Percentiles rank a stretch among this genome's conserved stretches.
Evolutionary conservation across 2,113 vertebrate genomes (phyloP).

Genomic region (Protobothrops mucrosquamatus): DNA sequence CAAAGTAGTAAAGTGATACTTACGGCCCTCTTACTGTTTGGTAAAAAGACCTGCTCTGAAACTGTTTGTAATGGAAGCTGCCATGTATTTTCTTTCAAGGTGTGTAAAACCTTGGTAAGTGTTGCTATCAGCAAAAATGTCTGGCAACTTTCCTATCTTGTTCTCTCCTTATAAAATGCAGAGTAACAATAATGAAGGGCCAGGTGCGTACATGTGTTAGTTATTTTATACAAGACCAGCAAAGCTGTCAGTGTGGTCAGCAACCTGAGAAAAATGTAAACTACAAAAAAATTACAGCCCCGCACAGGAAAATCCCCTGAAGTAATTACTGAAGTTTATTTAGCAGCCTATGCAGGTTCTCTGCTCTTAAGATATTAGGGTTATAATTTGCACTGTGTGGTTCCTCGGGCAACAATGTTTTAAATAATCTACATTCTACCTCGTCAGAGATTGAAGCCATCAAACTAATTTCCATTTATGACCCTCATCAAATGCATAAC

Average conservation of each 20-base stretch:
- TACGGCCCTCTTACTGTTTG: conserved; percentile 15
- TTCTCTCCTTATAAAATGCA: conserved; percentile 50
- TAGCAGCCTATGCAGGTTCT: conserved; percentile 57
- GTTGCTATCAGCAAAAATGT: conserved; percentile 51
- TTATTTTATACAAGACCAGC: conserved; percentile 64
- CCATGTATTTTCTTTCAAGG: conserved; percentile 25
- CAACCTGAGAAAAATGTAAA: conserved; percentile 61
- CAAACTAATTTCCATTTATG: conserved; percentile 27
- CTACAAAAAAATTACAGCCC: conserved; percentile 58
- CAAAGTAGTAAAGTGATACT: conserved; percentile 3
- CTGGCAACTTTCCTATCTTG: conserved; percentile 36
- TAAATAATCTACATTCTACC: conserved; percentile 42
- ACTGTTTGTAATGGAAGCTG: conserved; percentile 35
- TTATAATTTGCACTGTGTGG: not conserved
- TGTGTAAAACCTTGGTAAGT: conserved; percentile 27
- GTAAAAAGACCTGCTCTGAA: conserved; percentile 8
- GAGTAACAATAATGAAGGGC: conserved; percentile 57
- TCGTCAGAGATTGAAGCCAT: conserved; percentile 19
- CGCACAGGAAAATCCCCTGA: conserved; percentile 61
- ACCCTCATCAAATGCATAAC: conserved; percentile 25
- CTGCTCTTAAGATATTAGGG: conserved; percentile 51
- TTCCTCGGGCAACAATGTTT: conserved; percentile 26
- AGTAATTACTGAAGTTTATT: conserved; percentile 62
- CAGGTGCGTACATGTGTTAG: conserved; percentile 57
- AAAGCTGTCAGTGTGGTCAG: conserved; percentile 67